These are phyloP conservation scores for Galerucella nymphaeae DNA, from an alignment of 2,888 invertebrate genomes.

Conservation along the genomic window DNA sequence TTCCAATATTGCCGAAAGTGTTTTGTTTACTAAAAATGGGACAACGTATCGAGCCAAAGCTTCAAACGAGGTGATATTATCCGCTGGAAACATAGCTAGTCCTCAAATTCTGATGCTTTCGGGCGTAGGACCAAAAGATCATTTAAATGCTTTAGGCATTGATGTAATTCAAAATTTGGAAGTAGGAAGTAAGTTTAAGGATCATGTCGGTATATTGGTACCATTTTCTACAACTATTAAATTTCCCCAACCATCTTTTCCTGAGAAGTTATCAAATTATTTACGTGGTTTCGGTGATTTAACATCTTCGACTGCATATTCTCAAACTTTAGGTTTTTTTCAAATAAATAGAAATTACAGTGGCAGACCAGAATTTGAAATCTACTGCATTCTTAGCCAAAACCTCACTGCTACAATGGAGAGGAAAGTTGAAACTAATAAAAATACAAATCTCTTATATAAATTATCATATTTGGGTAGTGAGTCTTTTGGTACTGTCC, in stretches of 20 bases:
- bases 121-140: constrained; percentile 76
- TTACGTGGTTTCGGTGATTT: constrained; percentile 39
- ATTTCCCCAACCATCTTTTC: constrained; percentile 35
- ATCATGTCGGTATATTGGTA: constrained; percentile 77
- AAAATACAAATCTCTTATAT: constrained; percentile 45
- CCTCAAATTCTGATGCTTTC: constrained; percentile 87
- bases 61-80: constrained; percentile 79
- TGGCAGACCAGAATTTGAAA: constrained; percentile 20
- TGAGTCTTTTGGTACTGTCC: constrained; percentile 72
- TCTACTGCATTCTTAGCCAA: neutral
- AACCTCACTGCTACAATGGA: neutral
- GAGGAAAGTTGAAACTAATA: constrained; percentile 35
- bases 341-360: constrained; percentile 4
- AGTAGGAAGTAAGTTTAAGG: constrained; percentile 82
- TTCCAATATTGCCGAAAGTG: constrained; percentile 71
- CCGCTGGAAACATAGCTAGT: constrained; percentile 83
- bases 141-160: constrained; percentile 71
- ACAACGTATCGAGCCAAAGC: constrained; percentile 68
- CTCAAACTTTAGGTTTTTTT: constrained; percentile 27
- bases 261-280: constrained; percentile 68
- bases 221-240: constrained; percentile 76
- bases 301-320: neutral
- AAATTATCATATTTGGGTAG: constrained; percentile 50
- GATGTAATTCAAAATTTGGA: constrained; percentile 73
- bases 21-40: constrained; percentile 68